Evolutionary conservation across 2,113 vertebrate species (phyloP).

Genomic region (Cettia cetti): DNA sequence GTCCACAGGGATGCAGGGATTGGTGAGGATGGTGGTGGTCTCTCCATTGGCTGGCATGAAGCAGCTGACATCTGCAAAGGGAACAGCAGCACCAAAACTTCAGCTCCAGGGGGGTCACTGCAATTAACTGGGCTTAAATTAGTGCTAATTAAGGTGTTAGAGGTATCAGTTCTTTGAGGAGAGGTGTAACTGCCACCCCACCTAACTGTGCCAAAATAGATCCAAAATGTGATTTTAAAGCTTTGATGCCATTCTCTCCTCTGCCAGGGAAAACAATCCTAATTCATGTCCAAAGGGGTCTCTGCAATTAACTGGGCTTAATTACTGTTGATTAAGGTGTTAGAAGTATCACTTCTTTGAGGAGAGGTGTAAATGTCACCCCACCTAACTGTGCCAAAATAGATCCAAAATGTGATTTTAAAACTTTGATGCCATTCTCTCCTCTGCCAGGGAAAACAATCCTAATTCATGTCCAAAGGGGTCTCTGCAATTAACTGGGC

Average conservation of each 20-base stretch:
- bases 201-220: neutral
- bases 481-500: neutral
- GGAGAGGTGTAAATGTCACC: neutral
- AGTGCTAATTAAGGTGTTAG: accelerated
- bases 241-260: neutral
- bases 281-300: neutral
- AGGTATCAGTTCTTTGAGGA: neutral
- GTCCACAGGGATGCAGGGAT: slow-evolving; percentile 92
- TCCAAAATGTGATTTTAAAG: neutral
- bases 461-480: neutral
- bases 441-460: neutral
- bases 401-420: neutral
- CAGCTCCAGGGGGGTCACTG: neutral
- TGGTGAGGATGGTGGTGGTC: slow-evolving; percentile 83
- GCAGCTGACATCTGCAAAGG: slow-evolving; percentile 81
- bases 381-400: neutral
- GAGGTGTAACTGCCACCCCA: neutral
- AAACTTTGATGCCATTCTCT: neutral
- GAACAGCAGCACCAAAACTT: neutral
- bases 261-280: neutral
- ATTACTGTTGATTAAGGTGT: accelerated
- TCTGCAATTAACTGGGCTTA: neutral
- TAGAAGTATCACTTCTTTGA: accelerated
- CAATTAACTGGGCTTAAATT: neutral
- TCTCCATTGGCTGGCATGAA: slow-evolving; percentile 96